Evolutionary conservation across 2,113 vertebrate species (phyloP).

Genomic region (Rhea pennata): DNA sequence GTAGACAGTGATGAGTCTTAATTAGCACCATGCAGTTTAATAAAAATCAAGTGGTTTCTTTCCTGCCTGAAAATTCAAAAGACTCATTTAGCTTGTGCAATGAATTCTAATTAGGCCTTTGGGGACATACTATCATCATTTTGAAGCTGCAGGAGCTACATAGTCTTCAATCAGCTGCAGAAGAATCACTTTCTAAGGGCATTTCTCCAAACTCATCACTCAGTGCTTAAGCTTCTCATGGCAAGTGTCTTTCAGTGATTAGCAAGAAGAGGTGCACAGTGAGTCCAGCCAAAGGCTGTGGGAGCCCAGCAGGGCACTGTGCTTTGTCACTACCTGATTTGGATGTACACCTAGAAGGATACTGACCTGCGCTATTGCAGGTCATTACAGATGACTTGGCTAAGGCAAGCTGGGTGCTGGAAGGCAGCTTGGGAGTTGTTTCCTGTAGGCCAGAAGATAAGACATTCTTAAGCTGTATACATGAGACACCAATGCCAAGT

Average conservation of each 20-base stretch:
- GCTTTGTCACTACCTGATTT: neutral
- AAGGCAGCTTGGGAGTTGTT: neutral
- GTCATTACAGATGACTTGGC: neutral
- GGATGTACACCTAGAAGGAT: neutral
- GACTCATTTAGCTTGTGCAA: neutral
- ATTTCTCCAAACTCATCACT: neutral
- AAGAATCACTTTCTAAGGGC: neutral
- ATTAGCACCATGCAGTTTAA: slow-evolving; percentile 29
- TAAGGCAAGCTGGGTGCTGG: neutral
- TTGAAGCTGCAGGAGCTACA: neutral
- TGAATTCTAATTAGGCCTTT: slow-evolving; percentile 1
- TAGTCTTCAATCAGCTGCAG: neutral
- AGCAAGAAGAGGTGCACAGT: neutral
- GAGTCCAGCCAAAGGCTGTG: neutral
- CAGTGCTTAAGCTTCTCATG: neutral
- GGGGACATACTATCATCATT: slow-evolving; percentile 8
- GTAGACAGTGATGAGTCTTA: neutral
- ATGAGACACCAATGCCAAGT: neutral
- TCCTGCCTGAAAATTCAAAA: slow-evolving; percentile 4
- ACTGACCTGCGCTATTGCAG: slow-evolving; percentile 28
- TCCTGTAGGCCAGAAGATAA: neutral
- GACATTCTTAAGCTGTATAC: neutral
- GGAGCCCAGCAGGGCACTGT: neutral
- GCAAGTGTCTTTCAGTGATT: neutral
- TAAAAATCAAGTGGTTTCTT: neutral